Base-by-base conservation (phyloP, 1,140 invertebrate genomes). In the Macrobrachium nipponense region DNA sequence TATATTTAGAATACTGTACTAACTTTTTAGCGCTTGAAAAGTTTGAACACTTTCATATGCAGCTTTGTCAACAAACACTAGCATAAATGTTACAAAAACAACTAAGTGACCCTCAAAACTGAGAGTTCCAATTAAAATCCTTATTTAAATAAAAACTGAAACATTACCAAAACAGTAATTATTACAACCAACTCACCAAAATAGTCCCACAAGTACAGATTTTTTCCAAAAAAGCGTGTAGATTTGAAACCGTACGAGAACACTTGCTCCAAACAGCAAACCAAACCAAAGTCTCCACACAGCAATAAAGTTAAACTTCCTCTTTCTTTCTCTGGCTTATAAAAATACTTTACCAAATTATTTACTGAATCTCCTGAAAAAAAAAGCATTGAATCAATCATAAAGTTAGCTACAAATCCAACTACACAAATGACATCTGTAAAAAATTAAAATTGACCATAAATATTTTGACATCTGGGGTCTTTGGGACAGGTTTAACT, bases 181-280 rank as follows among this genome's bases (percentile, higher is more conserved):
- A 15, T 8, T 11, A 20, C 64, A 80, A 75, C 77, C 60, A 75
- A 92, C 93, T 93, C 92, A 98, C 98, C 95, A 90, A 99, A 95
- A 92, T 97, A 99, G 92, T 99, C 98, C 98, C 98, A 99, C 60
- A 99, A 95, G 90, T 98, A 99, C 80, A 98, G 94, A 92, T 99
- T 98, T 88, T 96, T 95, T 27, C 96, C 95, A 91, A 99, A 99
- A 87, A 99, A 93, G 72, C 98, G 93, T 43, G 95, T 94, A 27
- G 97, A 98, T 90, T 96, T 97, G 90, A 97, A 98, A 15, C 98
- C 98, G 90, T 95, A 96, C 17, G 97, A 93, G 92, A 99, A 99
- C 14, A 97, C 96, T 91, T 97, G 95, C 91, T 99, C 98, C 75
- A 99, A 91, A 89, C 96, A 97, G 89, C 95, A 95, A 3, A 99